Evolutionary conservation across 2,113 vertebrate genomes (phyloP).

Genomic region (Gasterosteus nipponicus): DNA sequence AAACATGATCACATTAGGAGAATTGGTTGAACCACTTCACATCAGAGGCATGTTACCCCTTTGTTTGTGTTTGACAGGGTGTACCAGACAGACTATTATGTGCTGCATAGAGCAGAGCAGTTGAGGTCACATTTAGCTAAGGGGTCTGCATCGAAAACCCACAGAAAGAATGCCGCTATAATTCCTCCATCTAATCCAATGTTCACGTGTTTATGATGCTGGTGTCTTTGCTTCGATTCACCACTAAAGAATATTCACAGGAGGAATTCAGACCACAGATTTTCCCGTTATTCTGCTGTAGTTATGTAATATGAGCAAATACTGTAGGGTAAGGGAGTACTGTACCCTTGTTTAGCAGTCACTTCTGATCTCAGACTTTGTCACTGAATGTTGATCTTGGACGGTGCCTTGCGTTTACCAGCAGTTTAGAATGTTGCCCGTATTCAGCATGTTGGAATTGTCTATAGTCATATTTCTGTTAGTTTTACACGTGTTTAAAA

Average conservation of each 20-base stretch:
- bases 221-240: constrained; percentile 2
- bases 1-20: background rate
- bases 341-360: constrained; percentile 63
- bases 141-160: constrained; percentile 4
- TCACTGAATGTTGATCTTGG: constrained; percentile 73
- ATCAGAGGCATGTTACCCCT: constrained; percentile 25
- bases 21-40: constrained; percentile 1
- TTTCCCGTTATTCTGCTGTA: background rate
- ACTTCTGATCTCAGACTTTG: constrained; percentile 61
- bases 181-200: constrained; percentile 28
- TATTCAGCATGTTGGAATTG: constrained; percentile 64
- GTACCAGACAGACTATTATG: background rate
- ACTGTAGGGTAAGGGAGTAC: constrained; percentile 16
- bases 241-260: background rate
- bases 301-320: constrained; percentile 30
- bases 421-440: constrained; percentile 68
- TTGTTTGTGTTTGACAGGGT: constrained; percentile 1
- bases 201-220: constrained; percentile 16
- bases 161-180: constrained; percentile 30
- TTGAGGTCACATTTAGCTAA: background rate
- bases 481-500: constrained; percentile 56
- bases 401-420: constrained; percentile 79
- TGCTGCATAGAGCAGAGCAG: constrained; percentile 2
- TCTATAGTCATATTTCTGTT: constrained; percentile 46
- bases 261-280: constrained; percentile 1